Conservation (phyloP, 1,140 invertebrate genomes). For the Ceratoteleas bidentatus region DNA sequence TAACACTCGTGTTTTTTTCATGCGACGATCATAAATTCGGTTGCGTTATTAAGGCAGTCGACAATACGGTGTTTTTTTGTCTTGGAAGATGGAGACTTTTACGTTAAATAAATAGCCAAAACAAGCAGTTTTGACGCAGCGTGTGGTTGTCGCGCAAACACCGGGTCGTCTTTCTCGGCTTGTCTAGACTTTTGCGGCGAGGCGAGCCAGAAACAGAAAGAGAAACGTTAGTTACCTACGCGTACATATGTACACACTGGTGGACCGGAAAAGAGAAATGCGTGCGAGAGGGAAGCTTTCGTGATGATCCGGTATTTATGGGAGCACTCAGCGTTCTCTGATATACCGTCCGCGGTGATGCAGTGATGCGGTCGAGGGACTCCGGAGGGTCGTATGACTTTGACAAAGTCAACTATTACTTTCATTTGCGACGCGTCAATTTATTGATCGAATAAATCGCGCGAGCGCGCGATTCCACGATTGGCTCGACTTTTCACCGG, state of each 20-base stretch:
- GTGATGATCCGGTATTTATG: conserved; percentile 74
- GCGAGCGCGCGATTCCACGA: conserved; percentile 2
- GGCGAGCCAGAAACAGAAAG: conserved; percentile 35
- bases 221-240: conserved; percentile 55
- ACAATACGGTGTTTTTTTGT: too few relatives aligned
- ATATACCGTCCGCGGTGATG: conserved; percentile 65
- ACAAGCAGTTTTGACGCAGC: too few relatives aligned
- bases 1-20: too few relatives aligned
- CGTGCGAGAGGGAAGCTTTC: conserved; percentile 53
- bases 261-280: conserved; percentile 62
- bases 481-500: conserved; percentile 10
- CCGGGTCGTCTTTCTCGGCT: conserved; percentile 51
- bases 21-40: too few relatives aligned
- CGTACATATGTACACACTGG: conserved; percentile 50
- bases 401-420: conserved; percentile 64
- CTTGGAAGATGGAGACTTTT: too few relatives aligned
- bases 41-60: too few relatives aligned
- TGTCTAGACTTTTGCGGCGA: conserved; percentile 52
- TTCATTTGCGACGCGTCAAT: conserved; percentile 49
- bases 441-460: conserved; percentile 51
- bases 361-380: conserved; percentile 60
- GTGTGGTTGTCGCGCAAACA: conserved; percentile 67
- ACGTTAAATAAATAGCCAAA: too few relatives aligned
- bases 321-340: conserved; percentile 72
- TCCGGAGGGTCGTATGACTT: conserved; percentile 46